Evolutionary conservation across 1,140 invertebrate genomes (phyloP), one percentile per base, ranked within the genome.

Genomic region (Microplitis mediator): DNA sequence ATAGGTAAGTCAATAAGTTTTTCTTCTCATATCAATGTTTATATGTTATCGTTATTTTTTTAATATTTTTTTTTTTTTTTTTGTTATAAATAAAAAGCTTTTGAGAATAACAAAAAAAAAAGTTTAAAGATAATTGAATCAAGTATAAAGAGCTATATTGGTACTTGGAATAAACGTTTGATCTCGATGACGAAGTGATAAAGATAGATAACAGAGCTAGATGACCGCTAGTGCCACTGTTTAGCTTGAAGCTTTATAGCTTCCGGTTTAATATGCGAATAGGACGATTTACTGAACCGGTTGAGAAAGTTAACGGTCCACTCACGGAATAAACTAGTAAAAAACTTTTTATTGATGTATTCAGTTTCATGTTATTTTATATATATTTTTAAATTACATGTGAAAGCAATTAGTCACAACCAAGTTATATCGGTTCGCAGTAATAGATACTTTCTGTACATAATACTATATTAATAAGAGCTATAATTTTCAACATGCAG

Each of bases 251-350:
- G 56, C 56, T 58, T 58, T 58, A 58, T 4, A 58, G 23, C 71
- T 62, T 72, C 71, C 56, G 71, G 52, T 67, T 61, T 60, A 64
- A 34, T n/a, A 58, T 58, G 32, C 56, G 52, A 60, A 65, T 45
- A 60, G 8, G 9, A 52, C 31, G 56, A 67, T 72, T 72, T 68
- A 51, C 45, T 36, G 36, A 72, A 72, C 71, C 71, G 71, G 71
- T 72, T 72, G 64, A 67, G 71, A 72, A 72, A 72, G 71, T 67
- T 72, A 67, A 72, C 71, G 64, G 64, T 72, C 14, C n/a, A 58
- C 34, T 58, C 51, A 52, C 31, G 50, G 45, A 50, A 67, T 52
- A 54, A 14, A 51, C 14, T 66, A 54, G 14, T 32, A 32, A 31
- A 5, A 34, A 23, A 6, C 11, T 45, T 54, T 11, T 58, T 23